Percentiles rank a stretch among this genome's conserved stretches.
Conservation (phyloP, 2,113 vertebrate genomes). For the Neotoma lepida region DNA sequence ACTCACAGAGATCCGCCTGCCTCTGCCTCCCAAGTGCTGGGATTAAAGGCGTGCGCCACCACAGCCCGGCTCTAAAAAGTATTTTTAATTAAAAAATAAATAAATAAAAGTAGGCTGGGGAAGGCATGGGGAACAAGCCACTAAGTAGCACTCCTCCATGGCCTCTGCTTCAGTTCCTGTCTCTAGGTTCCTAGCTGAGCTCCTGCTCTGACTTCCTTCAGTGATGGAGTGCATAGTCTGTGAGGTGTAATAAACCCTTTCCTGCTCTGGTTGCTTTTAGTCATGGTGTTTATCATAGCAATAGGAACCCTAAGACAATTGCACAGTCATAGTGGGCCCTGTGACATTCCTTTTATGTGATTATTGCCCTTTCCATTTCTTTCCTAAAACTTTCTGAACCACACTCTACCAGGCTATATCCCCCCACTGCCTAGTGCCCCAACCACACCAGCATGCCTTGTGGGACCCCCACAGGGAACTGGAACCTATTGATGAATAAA, state of each 20-base stretch:
- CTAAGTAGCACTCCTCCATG: background rate
- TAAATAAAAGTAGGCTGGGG: background rate
- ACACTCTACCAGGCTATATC: background rate
- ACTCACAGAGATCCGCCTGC: too few relatives aligned
- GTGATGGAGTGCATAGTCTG: background rate
- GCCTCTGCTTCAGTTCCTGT: background rate
- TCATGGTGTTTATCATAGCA: background rate
- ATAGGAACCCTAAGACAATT: background rate
- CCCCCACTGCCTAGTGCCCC: background rate
- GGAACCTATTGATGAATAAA: background rate
- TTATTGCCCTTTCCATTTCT: conserved; percentile 9
- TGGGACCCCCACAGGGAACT: background rate
- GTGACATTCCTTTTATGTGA: background rate
- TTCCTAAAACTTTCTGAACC: conserved; percentile 39
- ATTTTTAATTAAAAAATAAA: background rate
- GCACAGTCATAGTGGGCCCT: background rate
- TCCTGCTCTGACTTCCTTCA: background rate
- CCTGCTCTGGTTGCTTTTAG: background rate
- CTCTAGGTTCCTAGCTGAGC: background rate
- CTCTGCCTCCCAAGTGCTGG: too few relatives aligned
- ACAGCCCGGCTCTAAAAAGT: too few relatives aligned
- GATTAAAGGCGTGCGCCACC: too few relatives aligned
- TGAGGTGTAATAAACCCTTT: background rate
- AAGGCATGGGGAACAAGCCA: background rate
- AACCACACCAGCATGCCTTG: background rate